Evolutionary conservation across 2,113 vertebrate species (phyloP).

Genomic region (Melanostigma gelatinosum): DNA sequence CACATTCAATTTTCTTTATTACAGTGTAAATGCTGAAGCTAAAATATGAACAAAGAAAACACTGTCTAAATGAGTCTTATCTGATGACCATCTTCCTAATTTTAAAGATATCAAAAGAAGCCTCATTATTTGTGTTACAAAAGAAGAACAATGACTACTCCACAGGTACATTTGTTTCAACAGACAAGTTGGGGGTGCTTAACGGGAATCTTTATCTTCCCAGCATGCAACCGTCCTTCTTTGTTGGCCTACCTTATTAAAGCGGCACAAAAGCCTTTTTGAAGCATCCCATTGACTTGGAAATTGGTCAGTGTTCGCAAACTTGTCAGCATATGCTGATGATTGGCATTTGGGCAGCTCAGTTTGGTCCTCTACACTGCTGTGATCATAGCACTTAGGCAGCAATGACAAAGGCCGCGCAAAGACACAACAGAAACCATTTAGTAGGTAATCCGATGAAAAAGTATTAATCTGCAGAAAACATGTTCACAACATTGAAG

Average conservation of each 20-base stretch:
- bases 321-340: not conserved
- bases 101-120: constrained; percentile 25
- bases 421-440: constrained; percentile 1
- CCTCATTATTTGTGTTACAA: constrained; percentile 6
- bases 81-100: not conserved
- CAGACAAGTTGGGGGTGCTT: not conserved
- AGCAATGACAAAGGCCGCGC: constrained; percentile 27
- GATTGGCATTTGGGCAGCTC: constrained; percentile 31
- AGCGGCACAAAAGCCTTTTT: constrained; percentile 4
- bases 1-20: not conserved
- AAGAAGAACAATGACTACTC: not conserved
- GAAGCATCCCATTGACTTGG: constrained; percentile 9
- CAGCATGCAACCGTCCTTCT: not conserved
- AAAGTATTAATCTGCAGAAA: not conserved
- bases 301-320: constrained; percentile 27
- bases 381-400: constrained; percentile 36
- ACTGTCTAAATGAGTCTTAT: not conserved
- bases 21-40: not conserved
- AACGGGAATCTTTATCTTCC: constrained; percentile 22
- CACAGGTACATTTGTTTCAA: not conserved
- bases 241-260: constrained; percentile 26
- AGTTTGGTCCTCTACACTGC: constrained; percentile 8
- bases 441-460: not conserved
- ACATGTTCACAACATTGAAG: not conserved
- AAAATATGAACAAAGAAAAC: not conserved